Evolutionary conservation across 1,140 invertebrate species (phyloP), one percentile per base, ranked within the genome.

Genomic region (Zaprionus camerounensis): DNA sequence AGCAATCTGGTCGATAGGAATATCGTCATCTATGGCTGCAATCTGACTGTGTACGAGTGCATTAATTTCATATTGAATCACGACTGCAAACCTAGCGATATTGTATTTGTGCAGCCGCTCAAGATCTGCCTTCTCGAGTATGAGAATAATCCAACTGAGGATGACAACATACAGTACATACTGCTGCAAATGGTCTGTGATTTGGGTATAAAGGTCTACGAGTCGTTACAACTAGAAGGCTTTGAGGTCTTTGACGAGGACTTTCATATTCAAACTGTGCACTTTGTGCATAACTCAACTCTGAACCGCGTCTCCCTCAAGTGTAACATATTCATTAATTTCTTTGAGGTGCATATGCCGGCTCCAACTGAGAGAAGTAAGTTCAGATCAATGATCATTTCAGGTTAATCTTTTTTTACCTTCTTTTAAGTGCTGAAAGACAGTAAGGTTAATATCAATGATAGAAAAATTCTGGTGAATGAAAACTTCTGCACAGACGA

Each of bases 251-350:
- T 17, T 20, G 24, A 13, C 34, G 20, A 11, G 0, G 15, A 36
- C 9, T 59, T 79, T 2, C n/a, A 24, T 2, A 5, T 69, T 0
- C 51, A 78, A 7, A 26, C 7, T 3, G 81, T 73, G 0, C 26
- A 76, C 9, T 84, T 88, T 36, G 5, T 24, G 5, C 9, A 13
- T 5, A 2, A 31, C 20, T 65, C 74, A 1, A 20, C 15, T 4
- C n/a, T 20, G 2, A 1, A 51, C 0, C 12, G 15, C 2, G 3
- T 73, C 0, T 3, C 28, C 1, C 0, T 84, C 17, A 2, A 24
- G 0, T 88, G 84, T 15, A 53, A 74, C 55, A 34, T 90, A 0
- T 88, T 90, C 2, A 73, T 88, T 5, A 90, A 90, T 26, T 88
- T 74, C 13, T 17, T 38, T 7, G 56, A 63, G 11, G 34, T 53